Evolutionary conservation across 2,888 invertebrate species (phyloP), one percentile per base, ranked within the genome.

Genomic region (Villa cingulata): DNA sequence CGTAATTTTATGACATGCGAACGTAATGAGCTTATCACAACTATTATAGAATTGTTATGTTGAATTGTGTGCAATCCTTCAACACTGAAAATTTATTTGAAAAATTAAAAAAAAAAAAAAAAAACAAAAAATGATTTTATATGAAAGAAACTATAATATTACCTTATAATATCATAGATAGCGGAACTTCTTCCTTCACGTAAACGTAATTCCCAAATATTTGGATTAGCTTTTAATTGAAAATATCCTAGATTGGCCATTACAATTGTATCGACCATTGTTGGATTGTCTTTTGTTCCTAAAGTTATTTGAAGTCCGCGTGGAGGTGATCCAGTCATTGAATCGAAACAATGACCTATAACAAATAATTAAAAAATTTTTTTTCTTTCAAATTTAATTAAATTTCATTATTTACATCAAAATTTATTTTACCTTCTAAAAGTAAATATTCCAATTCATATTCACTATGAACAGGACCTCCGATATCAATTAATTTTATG

Each of bases 191-290:
- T 78, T 7, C 98, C 98, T 41, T 94, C 89, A 29, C 98, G 74
- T 5, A 98, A 74, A 6, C 83, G 75, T 51, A 98, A 69, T 19
- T 84, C 72, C 97, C 97, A 98, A 12, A 91, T 88, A 1, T 98
- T 98, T 2, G 98, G 97, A 66, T 89, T 92, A 0, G 97, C 97
- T 71, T 97, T 97, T 29, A 98, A 72, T 71, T 94, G 92, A 74
- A 98, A 97, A 71, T 98, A 98, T 15, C 98, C 98, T 57, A 99
- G 75, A 71, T 99, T 98, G 7, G 97, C 97, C 98, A 99, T 99
- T n/a, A 98, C 97, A 57, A 97, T 97, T 17, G 98, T 98, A 69
- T 98, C 98, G 56, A 89, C 86, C 55, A 81, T 75, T 7, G 83
- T 78, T 0, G 86, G 83, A 49, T 78, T 72, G n/a, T 74, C 75